Evolutionary conservation across 2,797 vertebrate genomes (phyloP).

Genomic region (Lagothrix lagotricha): DNA sequence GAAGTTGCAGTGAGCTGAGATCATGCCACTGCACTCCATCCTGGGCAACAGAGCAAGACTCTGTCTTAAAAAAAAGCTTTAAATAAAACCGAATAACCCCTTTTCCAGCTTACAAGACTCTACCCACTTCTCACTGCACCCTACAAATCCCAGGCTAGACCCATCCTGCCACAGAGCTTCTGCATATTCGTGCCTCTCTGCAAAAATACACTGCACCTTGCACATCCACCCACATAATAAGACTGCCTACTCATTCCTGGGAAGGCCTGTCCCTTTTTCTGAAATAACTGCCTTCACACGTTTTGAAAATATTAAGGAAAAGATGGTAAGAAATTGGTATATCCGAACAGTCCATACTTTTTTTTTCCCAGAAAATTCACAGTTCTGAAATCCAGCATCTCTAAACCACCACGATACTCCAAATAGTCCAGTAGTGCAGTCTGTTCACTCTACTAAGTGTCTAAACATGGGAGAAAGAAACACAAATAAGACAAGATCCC

Average conservation of each 20-base stretch:
- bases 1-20: not conserved
- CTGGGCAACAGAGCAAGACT: not conserved
- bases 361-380: not conserved
- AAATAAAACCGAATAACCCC: not conserved
- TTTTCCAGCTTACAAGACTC: not conserved
- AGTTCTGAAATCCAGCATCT: not conserved
- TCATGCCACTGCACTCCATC: not conserved
- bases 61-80: not conserved
- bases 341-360: not conserved
- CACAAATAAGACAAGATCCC: not conserved
- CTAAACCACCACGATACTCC: not conserved
- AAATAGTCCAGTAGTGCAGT: not conserved
- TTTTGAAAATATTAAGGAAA: not conserved
- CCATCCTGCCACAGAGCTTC: not conserved
- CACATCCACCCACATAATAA: not conserved
- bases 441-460: not conserved
- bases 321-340: not conserved
- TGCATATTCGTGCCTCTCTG: not conserved
- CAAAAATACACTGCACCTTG: not conserved
- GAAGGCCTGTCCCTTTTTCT: not conserved
- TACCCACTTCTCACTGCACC: not conserved
- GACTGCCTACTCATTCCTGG: not conserved
- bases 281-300: not conserved
- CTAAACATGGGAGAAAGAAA: not conserved
- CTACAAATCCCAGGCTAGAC: not conserved